These are phyloP conservation scores for Ceratotherium simum DNA, from an alignment of 2,113 vertebrate genomes.

Conservation along the genomic window DNA sequence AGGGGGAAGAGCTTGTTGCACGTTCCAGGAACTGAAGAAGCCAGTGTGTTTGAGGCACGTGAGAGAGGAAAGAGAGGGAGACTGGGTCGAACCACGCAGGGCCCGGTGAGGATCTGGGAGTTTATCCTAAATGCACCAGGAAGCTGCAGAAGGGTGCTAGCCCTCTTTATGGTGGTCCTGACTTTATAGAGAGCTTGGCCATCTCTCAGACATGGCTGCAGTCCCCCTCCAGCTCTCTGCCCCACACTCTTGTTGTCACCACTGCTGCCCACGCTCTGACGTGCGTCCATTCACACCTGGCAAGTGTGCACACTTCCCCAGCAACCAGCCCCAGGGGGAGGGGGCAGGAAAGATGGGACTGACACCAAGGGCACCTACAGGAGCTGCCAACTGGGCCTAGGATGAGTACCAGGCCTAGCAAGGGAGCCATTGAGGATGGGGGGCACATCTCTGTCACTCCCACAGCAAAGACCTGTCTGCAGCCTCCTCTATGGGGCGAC, in stretches of 20 bases:
- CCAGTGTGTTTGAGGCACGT: neutral
- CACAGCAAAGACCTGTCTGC: too few relatives aligned
- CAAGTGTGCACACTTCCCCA: neutral
- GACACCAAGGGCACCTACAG: neutral
- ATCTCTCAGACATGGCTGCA: neutral
- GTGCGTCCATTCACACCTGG: neutral
- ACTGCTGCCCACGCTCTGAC: neutral
- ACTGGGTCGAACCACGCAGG: fast-evolving
- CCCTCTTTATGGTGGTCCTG: neutral
- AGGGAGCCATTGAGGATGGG: neutral
- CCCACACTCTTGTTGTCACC: too few relatives aligned
- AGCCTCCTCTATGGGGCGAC: neutral
- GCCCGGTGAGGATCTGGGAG: neutral
- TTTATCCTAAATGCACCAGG: neutral
- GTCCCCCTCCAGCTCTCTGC: neutral
- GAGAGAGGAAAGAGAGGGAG: neutral
- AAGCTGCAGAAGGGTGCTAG: neutral
- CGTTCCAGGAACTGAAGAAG: neutral
- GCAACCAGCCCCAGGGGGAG: neutral
- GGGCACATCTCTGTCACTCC: neutral
- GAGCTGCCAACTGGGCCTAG: neutral
- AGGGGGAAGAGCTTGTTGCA: neutral
- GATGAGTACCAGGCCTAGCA: neutral
- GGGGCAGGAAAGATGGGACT: neutral
- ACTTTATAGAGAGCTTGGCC: neutral